Percentiles rank a stretch among this genome's conserved stretches.
Evolutionary conservation across 2,888 invertebrate genomes (phyloP).

Genomic region (Agrenia bidenticulata): DNA sequence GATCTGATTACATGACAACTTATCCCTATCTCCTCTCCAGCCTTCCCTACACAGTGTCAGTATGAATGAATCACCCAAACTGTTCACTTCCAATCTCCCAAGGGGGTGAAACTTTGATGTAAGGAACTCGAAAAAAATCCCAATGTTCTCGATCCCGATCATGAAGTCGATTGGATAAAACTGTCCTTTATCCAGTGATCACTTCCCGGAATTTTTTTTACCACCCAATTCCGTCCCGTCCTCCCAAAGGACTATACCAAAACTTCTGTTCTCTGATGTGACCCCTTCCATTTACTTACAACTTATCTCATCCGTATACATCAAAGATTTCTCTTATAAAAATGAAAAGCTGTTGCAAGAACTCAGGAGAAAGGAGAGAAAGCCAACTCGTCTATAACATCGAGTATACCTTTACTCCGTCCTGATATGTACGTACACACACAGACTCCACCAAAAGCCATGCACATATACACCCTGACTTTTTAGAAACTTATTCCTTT

Average conservation of each 20-base stretch:
- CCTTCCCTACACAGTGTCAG: no score
- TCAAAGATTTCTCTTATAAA: neutral
- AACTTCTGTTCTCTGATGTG: conserved; percentile 32
- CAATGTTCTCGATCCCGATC: conserved; percentile 19
- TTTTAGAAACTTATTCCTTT: no score
- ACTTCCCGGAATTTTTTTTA: conserved; percentile 47
- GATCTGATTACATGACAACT: no score
- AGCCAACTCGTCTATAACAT: no score
- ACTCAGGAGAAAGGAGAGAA: conserved; percentile 1
- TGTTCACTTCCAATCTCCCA: conserved; percentile 3
- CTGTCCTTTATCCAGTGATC: conserved; percentile 36
- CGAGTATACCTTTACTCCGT: neutral
- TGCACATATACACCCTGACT: no score
- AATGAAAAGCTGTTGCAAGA: conserved; percentile 6
- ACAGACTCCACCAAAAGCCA: no score
- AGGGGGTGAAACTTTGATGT: no score
- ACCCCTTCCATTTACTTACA: conserved; percentile 43
- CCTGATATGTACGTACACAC: neutral
- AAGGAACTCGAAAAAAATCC: no score
- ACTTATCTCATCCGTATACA: conserved; percentile 1
- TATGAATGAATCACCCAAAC: conserved; percentile 10
- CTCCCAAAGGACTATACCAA: conserved; percentile 2
- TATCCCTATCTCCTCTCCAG: no score
- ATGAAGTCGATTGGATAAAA: conserved; percentile 36
- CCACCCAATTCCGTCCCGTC: conserved; percentile 47